These are phyloP conservation scores for Eubasilissa regina DNA, from an alignment of 1,140 invertebrate species.

Conservation along the genomic window DNA sequence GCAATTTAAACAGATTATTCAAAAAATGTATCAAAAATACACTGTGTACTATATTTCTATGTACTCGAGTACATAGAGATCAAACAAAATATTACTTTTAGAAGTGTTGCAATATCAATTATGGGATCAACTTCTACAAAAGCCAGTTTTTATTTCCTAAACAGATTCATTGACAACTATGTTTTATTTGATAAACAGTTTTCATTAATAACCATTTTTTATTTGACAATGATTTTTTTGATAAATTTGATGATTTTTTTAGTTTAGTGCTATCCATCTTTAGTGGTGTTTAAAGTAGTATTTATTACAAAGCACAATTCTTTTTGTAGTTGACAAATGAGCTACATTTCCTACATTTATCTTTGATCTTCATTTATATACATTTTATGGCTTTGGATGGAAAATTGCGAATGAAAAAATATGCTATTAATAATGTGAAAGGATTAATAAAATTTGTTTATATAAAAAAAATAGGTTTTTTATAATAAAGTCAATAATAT, in stretches of 20 bases:
- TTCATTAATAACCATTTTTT: not conserved
- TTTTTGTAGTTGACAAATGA: conserved; percentile 15
- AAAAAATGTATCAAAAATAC: not conserved
- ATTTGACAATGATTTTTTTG: not conserved
- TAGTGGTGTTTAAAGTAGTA: not conserved
- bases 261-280: conserved; percentile 19
- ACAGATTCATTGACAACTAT: not conserved
- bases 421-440: not conserved
- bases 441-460: conserved; percentile 4
- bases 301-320: conserved; percentile 5
- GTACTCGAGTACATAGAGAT: not conserved
- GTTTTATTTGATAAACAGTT: conserved; percentile 2
- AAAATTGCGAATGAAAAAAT: no score
- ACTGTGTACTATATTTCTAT: not conserved
- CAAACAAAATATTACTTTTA: conserved; percentile 16
- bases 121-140: conserved; percentile 24
- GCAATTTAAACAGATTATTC: not conserved
- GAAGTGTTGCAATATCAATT: conserved; percentile 25
- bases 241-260: conserved; percentile 3
- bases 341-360: not conserved
- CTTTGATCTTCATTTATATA: conserved; percentile 2
- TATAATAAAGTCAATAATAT: no score
- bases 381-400: not conserved
- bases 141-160: not conserved
- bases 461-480: not conserved